Base-by-base conservation (phyloP, 2,888 invertebrate species). In the Dicyrtomina minuta region DNA sequence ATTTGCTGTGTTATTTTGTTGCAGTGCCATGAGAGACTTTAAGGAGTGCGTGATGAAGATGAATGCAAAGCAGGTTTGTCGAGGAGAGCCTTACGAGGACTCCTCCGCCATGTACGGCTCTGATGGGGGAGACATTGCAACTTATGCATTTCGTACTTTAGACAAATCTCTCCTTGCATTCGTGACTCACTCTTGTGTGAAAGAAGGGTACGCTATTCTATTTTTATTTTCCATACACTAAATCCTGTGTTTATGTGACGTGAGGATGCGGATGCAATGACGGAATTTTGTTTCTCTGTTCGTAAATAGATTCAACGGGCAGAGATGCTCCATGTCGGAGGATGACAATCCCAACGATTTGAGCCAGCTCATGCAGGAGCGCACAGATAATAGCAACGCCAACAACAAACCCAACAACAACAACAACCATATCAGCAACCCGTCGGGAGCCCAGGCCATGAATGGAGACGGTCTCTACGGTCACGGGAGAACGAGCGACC, bases 131-230 rank as follows among this genome's bases (percentile, higher is more conserved):
- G 61, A 51, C 26, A 61, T 53, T 43, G 55, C 41, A 10, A 20
- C 22, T 15, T 44, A 51, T 59, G 60, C 56, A n/a, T n/a, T 68
- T 20, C 24, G 41, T 12, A 59, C 68, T 1, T 26, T 68, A 41
- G 61, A 68, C 6, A 60, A 68, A 27, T 68, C 68, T 33, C 39
- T 68, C 10, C 44, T 68, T 1, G 61, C 61, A 8, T 68, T 68
- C 53, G 68, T 68, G 10, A 13, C 59, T 13, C 68, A 68, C 41
- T 68, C 68, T 22, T 68, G 68, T 61, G 15, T 6, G 6, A 27
- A 68, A 62, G 68, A 68, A 61, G 60, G 68, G 68, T 68, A 65
- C 13, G 22, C 22, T 43, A 43, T 43, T 12, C 43, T 13, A 43
- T 43, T 12, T 43, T 43, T 43, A n/a, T n/a, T n/a, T 33, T 33